Evolutionary conservation across 2,797 vertebrate genomes (phyloP).

Genomic region (Pteropus rufus): DNA sequence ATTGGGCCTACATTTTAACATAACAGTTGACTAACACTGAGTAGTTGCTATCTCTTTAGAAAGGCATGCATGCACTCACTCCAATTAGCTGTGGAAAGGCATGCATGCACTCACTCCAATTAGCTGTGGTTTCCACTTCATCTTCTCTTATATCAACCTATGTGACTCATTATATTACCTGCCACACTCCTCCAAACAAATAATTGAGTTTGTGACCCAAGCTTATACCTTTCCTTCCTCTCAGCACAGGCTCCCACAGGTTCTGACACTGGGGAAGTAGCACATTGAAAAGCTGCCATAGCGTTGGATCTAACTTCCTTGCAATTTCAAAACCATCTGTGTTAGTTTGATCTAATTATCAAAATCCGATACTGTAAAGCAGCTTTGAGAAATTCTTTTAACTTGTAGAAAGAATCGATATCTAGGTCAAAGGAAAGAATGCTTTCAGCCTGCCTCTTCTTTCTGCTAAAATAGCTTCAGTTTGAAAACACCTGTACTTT

Average conservation of each 20-base stretch:
- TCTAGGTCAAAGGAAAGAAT: neutral
- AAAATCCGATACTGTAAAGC: neutral
- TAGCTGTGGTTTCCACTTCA: neutral
- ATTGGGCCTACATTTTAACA: neutral
- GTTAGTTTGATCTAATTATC: neutral
- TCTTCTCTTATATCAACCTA: neutral
- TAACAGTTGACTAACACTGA: neutral
- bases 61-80: neutral
- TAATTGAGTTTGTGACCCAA: neutral
- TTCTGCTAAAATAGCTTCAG: constrained; percentile 4
- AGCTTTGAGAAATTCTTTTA: constrained; percentile 8
- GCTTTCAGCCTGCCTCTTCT: neutral
- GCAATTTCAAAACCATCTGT: neutral
- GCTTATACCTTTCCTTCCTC: neutral
- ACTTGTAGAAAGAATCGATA: neutral
- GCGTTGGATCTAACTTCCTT: neutral
- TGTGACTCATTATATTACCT: neutral
- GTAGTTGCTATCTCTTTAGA: neutral
- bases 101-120: neutral
- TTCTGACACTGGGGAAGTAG: neutral
- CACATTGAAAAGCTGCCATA: neutral
- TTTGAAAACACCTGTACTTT: neutral
- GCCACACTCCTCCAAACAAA: neutral
- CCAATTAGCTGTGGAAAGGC: neutral
- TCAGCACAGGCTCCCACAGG: neutral